Base-by-base conservation (phyloP, 2,113 vertebrate species). In the Nothoprocta perdicaria region DNA sequence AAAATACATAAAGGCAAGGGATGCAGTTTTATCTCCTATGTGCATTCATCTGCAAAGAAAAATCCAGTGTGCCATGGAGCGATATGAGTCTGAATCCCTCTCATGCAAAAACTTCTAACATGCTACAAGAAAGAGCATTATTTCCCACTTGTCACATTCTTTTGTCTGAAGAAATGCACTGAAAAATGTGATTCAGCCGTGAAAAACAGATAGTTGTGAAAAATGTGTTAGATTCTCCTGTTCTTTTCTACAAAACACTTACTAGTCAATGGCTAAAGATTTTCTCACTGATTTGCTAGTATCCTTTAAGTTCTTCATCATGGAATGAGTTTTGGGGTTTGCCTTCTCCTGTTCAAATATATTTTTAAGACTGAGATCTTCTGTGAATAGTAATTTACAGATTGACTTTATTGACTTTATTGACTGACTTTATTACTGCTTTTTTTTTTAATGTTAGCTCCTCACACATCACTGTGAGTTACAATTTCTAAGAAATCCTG, bases 181-280 rank as follows among this genome's bases (percentile, higher is more conserved):
- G 11, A 63, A 58, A 66, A 68, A 5, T 63, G 35, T 10, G 65
- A 72, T 57, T 82, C 21, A 61, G 17, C 26, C n/a, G 14, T 48
- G 23, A 29, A 68, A 67, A 61, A 81, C 21, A 61, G 15, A 33
- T 3, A 40, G 6, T 52, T 80, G 40, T 71, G 15, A 58, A 88
- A 45, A 52, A 0, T 17, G 9, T 31, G 7, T 53, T 23, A 14
- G n/a, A 17, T 65, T 76, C 2, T 10, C n/a, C 14, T 31, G 10
- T 88, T 88, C 13, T 46, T 1, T 72, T 78, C 33, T 40, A 3
- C 3, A 7, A 48, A 10, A 62, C 1, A 29, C 14, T 61, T 22
- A 45, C 12, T 43, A 10, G 75, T 27, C 14, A 84, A 9, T 24
- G 40, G 5, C 3, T 63, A 62, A 77, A 50, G 45, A 50, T 29